Evolutionary conservation across 2,797 vertebrate species (phyloP), one percentile per base, ranked within the genome.

Genomic region (Alosa sapidissima): DNA sequence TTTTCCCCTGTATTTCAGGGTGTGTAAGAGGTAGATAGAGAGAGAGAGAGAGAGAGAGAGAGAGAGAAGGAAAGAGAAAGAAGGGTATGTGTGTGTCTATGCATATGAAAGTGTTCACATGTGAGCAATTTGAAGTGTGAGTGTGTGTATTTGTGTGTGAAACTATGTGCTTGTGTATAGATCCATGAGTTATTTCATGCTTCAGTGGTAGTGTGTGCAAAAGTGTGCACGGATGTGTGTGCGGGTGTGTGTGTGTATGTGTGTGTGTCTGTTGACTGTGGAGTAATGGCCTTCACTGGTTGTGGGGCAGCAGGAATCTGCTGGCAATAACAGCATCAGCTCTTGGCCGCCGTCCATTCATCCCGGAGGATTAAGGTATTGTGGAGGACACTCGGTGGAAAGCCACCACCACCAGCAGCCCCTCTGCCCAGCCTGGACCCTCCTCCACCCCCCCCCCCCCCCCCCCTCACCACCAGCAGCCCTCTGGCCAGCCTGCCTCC

Each of bases 271-370:
- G 62, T 51, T 81, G 54, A 84, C 87, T 84, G 78, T 87, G 87
- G 81, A 93, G 92, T 94, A 95, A 93, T 91, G 91, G 91, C 91
- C 92, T 92, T 92, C 91, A 92, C 90, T 91, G 93, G 93, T 93
- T 92, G 89, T 86, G 91, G 92, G 92, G 91, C 94, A 94, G 94
- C 93, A 93, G 10, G 91, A 92, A 92, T 88, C 89, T 87, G 89
- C 87, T 92, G 93, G 93, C 94, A 94, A 95, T 92, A 95, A 93
- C 93, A 95, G 92, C 94, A 94, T 91, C 91, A 91, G 89, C 87
- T 91, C 92, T 72, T 94, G 94, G 94, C 94, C 91, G 83, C 89
- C 54, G 87, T 92, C 94, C 94, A 94, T 93, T 90, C 92, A 93
- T 92, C 93, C 93, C 91, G 88, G 88, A 92, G 93, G 91, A 91